phyloP scores from a whole-genome alignment of 2,888 invertebrate species.

The Gisinianus flammeolus region DNA sequence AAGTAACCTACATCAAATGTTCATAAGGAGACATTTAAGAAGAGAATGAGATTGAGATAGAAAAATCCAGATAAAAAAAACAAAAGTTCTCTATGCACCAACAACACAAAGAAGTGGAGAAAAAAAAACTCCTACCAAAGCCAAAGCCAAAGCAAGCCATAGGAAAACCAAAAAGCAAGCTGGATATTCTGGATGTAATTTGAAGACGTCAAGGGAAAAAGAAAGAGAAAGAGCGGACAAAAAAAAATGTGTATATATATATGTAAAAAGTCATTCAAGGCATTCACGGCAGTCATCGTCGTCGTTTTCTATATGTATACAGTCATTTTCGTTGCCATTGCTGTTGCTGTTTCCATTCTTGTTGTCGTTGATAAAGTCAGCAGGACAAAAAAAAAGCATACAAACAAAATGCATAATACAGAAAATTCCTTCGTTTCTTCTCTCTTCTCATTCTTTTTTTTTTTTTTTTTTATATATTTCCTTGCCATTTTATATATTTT shows the following conservation, averaged over 20 bases:
- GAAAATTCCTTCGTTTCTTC: too few species aligned
- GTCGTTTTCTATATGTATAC: neutral
- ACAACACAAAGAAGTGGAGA: neutral
- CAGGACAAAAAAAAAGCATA: neutral
- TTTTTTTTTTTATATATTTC: too few species aligned
- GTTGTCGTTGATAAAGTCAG: neutral
- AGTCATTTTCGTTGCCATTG: too few species aligned
- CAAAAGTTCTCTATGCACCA: neutral
- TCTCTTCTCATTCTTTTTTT: too few species aligned
- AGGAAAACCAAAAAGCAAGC: neutral
- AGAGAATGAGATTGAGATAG: constrained; percentile 15
- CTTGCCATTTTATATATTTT: neutral
- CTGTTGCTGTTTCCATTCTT: neutral
- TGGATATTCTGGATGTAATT: neutral
- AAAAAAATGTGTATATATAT: too few species aligned
- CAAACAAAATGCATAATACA: neutral
- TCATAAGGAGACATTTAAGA: neutral
- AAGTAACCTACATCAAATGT: neutral
- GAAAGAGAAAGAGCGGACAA: neutral
- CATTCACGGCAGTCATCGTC: neutral
- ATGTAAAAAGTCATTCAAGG: neutral
- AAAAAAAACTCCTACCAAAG: too few species aligned
- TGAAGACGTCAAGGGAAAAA: neutral
- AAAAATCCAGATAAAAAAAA: neutral
- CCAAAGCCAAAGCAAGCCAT: neutral